These are phyloP conservation scores for Melinaea marsaeus DNA, from an alignment of 2,888 invertebrate species.

Conservation along the genomic window DNA sequence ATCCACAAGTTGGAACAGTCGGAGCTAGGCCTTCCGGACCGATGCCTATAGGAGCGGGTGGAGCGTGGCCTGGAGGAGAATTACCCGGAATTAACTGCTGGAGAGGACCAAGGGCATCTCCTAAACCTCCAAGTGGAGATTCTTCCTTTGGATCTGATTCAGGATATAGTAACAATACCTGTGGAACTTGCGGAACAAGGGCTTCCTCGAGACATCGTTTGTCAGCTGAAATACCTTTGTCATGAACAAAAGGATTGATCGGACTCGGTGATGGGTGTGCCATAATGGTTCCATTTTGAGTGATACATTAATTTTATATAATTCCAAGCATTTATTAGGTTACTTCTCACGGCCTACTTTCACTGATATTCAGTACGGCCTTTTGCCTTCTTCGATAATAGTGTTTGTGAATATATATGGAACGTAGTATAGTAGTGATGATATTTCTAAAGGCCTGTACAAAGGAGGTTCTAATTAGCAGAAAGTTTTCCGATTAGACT, in stretches of 20 bases:
- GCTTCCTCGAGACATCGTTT: conserved; percentile 74
- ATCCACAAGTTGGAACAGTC: conserved; percentile 84
- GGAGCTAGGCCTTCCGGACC: conserved; percentile 74
- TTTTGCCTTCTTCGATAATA: conserved; percentile 57
- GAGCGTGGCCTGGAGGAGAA: conserved; percentile 83
- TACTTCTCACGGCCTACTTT: conserved; percentile 57
- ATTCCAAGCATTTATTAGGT: conserved; percentile 54
- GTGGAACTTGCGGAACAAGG: conserved; percentile 81
- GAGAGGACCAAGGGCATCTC: conserved; percentile 73
- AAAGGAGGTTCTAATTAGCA: conserved; percentile 40
- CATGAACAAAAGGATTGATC: conserved; percentile 55
- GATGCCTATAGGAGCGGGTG: conserved; percentile 77
- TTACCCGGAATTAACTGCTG: conserved; percentile 78
- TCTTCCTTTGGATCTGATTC: conserved; percentile 91
- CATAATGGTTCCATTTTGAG: conserved; percentile 41
- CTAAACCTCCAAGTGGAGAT: conserved; percentile 82
- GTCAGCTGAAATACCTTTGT: conserved; percentile 73
- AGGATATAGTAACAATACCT: conserved; percentile 89
- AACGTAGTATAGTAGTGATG: conserved; percentile 48
- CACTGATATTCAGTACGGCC: conserved; percentile 54
- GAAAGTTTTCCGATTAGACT: conserved; percentile 26
- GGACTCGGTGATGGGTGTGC: conserved; percentile 45
- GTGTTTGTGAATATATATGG: conserved; percentile 36
- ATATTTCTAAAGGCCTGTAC: conserved; percentile 62
- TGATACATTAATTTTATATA: conserved; percentile 26